Conservation (phyloP, 2,888 invertebrate genomes). For the Alloplasta piceator region DNA sequence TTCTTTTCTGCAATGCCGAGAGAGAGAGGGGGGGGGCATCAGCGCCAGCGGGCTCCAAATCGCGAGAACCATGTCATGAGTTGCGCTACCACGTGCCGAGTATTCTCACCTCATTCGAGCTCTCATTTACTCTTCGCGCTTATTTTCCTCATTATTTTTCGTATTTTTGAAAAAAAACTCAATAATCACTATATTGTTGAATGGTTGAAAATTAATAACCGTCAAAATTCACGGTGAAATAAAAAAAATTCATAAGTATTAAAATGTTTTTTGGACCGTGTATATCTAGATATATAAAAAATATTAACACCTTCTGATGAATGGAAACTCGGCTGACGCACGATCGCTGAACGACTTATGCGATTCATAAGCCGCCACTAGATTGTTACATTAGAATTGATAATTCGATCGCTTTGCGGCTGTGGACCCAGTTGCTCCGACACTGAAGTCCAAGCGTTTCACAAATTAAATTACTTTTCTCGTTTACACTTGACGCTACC, state of each 20-base stretch:
- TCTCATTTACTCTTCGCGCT: too few species aligned
- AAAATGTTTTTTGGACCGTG: too few species aligned
- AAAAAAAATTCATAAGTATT: too few species aligned
- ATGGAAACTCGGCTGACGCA: constrained; percentile 61
- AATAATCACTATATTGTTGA: too few species aligned
- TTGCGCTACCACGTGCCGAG: constrained; percentile 18
- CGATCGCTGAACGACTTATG: constrained; percentile 57
- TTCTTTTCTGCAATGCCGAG: background rate
- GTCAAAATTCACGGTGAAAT: too few species aligned
- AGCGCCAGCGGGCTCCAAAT: background rate
- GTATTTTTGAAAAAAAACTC: too few species aligned
- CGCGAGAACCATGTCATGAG: background rate
- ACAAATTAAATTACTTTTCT: constrained; percentile 10
- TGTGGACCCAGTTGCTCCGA: constrained; percentile 82
- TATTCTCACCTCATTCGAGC: constrained; percentile 1
- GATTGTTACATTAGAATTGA: constrained; percentile 79
- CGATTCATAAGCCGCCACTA: constrained; percentile 62
- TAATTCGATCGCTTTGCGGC: constrained; percentile 67
- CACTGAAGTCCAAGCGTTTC: constrained; percentile 78
- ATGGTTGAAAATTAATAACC: too few species aligned
- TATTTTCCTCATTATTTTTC: too few species aligned
- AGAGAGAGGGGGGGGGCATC: background rate
- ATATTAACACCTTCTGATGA: constrained; percentile 53
- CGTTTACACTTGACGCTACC: constrained; percentile 24
- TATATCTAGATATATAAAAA: background rate